A percentile compares a stretch with the other conserved stretches of the same genome.
These are phyloP conservation scores for Asarcornis scutulata DNA, from an alignment of 2,113 vertebrate genomes.

Conservation along the genomic window DNA sequence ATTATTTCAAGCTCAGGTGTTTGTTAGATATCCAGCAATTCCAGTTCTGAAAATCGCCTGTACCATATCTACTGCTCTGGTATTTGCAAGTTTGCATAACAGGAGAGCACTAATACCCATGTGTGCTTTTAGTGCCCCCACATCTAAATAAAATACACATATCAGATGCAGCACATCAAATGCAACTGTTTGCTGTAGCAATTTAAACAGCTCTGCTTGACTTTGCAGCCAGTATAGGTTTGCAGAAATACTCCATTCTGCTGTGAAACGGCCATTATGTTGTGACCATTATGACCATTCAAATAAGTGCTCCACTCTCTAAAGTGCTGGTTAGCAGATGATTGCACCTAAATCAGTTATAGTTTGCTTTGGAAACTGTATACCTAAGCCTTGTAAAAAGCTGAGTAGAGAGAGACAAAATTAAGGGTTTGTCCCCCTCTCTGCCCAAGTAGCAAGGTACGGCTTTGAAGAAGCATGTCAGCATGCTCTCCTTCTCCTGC, in stretches of 20 bases:
- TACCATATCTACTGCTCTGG: background rate
- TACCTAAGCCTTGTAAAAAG: background rate
- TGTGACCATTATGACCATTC: background rate
- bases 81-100: background rate
- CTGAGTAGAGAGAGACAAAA: background rate
- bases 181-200: background rate
- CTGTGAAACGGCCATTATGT: background rate
- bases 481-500: background rate
- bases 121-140: background rate
- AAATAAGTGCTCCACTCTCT: background rate
- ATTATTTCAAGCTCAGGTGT: background rate
- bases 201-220: background rate
- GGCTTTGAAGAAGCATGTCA: background rate
- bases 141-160: constrained; percentile 25
- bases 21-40: background rate
- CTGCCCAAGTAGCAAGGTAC: background rate
- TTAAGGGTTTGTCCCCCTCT: background rate
- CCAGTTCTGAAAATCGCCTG: background rate
- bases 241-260: background rate
- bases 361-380: background rate
- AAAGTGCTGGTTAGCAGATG: background rate
- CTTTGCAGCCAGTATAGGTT: background rate
- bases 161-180: background rate
- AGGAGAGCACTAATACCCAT: background rate
- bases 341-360: background rate